phyloP scores from a whole-genome alignment of 1,140 invertebrate species.

The Drosophila rhopaloa region DNA sequence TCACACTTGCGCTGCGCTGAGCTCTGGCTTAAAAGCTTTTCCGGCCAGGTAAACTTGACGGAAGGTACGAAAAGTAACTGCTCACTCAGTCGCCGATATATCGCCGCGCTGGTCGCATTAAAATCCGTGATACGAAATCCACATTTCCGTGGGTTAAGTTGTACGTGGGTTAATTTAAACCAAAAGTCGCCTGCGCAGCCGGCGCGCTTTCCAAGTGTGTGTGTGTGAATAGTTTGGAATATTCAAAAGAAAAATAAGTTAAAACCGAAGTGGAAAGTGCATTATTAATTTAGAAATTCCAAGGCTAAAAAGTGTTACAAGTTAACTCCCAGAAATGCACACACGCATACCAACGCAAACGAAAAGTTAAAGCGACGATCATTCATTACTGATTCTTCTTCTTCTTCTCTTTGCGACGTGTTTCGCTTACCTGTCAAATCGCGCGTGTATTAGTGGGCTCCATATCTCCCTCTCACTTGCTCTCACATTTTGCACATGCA shows the following conservation, averaged over 20 bases:
- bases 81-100: constrained; percentile 18
- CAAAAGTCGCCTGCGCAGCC: constrained; percentile 35
- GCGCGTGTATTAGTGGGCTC: constrained; percentile 33
- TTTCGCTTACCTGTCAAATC: constrained; percentile 66
- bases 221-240: constrained; percentile 7
- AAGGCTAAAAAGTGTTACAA: constrained; percentile 23
- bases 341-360: constrained; percentile 21
- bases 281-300: constrained; percentile 2
- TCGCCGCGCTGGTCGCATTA: constrained; percentile 28
- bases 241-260: background rate
- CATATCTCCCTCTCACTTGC: constrained; percentile 18
- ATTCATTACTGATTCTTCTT: constrained; percentile 67
- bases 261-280: constrained; percentile 11
- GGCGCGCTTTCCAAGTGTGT: constrained; percentile 18
- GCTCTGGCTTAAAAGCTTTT: constrained; percentile 13
- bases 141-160: background rate
- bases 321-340: constrained; percentile 19
- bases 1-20: background rate
- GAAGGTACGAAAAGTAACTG: constrained; percentile 41
- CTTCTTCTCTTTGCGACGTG: constrained; percentile 51
- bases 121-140: background rate
- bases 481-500: constrained; percentile 37
- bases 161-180: constrained; percentile 8
- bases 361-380: constrained; percentile 56
- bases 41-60: constrained; percentile 24